Percentiles rank a stretch among this genome's conserved stretches.
phyloP scores from a whole-genome alignment of 1,140 invertebrate genomes.

The Bombus huntii region DNA sequence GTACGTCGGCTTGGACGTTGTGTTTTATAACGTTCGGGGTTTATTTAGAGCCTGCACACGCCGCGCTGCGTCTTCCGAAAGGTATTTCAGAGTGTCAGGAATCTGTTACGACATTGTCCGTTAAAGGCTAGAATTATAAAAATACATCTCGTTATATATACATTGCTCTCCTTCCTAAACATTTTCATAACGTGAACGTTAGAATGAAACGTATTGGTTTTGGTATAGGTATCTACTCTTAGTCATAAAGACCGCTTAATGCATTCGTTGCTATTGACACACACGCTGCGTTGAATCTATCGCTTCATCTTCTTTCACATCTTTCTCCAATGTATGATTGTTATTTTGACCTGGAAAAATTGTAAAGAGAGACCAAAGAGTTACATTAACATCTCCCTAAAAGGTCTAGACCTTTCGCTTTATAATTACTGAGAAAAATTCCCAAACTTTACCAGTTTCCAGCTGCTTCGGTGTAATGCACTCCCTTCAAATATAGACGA shows the following conservation, averaged over 20 bases:
- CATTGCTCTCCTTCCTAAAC: no score
- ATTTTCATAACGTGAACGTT: neutral
- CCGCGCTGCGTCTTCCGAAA: conserved; percentile 15
- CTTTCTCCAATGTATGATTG: no score
- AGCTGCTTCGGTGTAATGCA: neutral
- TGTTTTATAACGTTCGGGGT: conserved; percentile 45
- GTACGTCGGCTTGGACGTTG: conserved; percentile 44
- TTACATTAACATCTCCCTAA: neutral
- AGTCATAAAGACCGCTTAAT: no score
- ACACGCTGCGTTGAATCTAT: no score
- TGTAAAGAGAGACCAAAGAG: neutral
- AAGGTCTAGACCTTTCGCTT: neutral
- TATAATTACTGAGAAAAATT: neutral
- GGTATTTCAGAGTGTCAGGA: conserved; percentile 39
- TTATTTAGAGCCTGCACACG: conserved; percentile 44
- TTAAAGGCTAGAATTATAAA: conserved; percentile 19
- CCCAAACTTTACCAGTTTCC: neutral
- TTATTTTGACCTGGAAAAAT: neutral
- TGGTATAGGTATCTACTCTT: no score
- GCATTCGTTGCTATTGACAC: no score
- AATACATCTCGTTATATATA: neutral
- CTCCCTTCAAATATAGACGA: neutral
- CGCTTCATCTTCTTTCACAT: no score
- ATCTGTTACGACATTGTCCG: conserved; percentile 36
- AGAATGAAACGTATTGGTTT: no score